Evolutionary conservation across 1,140 invertebrate species (phyloP).

Genomic region (Drosophila oshimai): DNA sequence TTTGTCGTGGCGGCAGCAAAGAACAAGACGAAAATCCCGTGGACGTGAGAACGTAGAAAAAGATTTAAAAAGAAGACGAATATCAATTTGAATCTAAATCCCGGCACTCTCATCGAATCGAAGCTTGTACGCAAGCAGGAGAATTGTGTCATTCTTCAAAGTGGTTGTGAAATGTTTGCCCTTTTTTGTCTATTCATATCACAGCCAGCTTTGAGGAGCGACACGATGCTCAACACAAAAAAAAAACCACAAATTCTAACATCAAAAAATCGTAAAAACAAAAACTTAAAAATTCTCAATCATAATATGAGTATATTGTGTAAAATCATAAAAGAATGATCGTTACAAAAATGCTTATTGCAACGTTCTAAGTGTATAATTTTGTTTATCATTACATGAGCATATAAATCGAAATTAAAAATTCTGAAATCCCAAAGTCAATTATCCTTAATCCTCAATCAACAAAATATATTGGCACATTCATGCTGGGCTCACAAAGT

Average conservation of each 20-base stretch:
- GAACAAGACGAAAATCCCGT: constrained; percentile 6
- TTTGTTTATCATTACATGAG: constrained; percentile 34
- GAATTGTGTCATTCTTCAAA: constrained; percentile 84
- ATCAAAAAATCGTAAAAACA: constrained; percentile 1
- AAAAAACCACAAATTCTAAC: background rate
- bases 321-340: too few relatives aligned
- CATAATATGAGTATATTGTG: background rate
- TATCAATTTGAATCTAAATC: constrained; percentile 7
- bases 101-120: background rate
- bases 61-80: constrained; percentile 3
- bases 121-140: constrained; percentile 7
- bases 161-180: constrained; percentile 91
- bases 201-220: constrained; percentile 94
- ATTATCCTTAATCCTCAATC: constrained; percentile 10
- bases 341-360: background rate
- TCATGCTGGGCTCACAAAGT: constrained; percentile 85
- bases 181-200: constrained; percentile 88
- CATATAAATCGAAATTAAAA: constrained; percentile 47
- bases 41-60: constrained; percentile 52
- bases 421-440: constrained; percentile 18
- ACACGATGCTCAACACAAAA: constrained; percentile 81
- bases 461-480: constrained; percentile 55
- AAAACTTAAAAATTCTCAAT: background rate
- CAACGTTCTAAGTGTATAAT: constrained; percentile 6
- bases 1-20: constrained; percentile 26